Evolutionary conservation across 2,797 vertebrate genomes (phyloP).

Genomic region (Catharus ustulatus): DNA sequence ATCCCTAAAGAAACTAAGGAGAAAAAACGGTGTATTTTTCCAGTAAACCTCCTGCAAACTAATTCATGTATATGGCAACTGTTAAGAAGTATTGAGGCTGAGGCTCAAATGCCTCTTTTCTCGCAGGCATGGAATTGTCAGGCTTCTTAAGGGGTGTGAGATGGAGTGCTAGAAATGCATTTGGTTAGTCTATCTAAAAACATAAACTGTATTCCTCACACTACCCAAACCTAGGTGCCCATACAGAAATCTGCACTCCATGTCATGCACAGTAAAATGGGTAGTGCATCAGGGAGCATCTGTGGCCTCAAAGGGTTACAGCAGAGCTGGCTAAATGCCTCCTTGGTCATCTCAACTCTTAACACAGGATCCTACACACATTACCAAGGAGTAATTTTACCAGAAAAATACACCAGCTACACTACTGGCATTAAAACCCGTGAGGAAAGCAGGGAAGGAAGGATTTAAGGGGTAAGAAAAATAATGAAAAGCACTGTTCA

Average conservation of each 20-base stretch:
- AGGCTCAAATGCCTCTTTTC: background rate
- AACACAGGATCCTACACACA: fast-evolving
- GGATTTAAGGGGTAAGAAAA: background rate
- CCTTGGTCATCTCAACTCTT: background rate
- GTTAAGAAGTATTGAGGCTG: background rate
- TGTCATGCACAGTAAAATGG: fast-evolving
- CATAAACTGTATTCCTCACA: fast-evolving
- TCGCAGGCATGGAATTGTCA: background rate
- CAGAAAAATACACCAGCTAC: background rate
- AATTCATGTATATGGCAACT: background rate
- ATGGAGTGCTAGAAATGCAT: background rate
- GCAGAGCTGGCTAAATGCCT: background rate
- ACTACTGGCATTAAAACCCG: background rate
- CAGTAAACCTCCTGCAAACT: background rate
- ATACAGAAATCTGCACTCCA: fast-evolving
- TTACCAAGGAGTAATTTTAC: background rate
- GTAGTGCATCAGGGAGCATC: background rate
- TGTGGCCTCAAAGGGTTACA: background rate
- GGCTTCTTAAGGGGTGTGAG: background rate
- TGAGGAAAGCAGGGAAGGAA: background rate
- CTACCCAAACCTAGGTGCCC: background rate
- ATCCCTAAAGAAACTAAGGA: background rate
- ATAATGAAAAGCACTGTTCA: background rate
- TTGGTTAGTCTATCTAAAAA: background rate
- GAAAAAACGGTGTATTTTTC: background rate